These are phyloP conservation scores for Mechanitis mazaeus DNA, from an alignment of 2,888 invertebrate genomes.

Conservation along the genomic window DNA sequence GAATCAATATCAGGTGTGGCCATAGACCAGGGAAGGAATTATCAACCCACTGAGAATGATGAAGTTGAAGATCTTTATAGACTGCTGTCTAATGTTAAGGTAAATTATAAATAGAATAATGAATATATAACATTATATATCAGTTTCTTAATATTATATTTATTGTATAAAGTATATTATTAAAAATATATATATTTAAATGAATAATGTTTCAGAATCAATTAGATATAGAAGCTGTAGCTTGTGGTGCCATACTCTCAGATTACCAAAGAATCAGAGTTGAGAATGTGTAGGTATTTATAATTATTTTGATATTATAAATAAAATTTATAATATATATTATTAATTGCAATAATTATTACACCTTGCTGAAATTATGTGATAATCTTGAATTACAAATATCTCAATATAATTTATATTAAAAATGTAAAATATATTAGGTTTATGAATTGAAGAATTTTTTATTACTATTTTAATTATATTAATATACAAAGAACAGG, in stretches of 20 bases:
- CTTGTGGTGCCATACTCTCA: slow-evolving; percentile 98
- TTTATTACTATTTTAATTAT: no score
- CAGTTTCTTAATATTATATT: background rate
- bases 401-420: no score
- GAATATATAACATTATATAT: no score
- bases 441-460: no score
- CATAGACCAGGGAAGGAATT: slow-evolving; percentile 85
- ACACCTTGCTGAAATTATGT: background rate
- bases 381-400: no score
- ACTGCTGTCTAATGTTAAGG: slow-evolving; percentile 86
- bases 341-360: background rate
- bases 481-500: no score
- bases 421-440: no score
- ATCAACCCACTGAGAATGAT: slow-evolving; percentile 88
- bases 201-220: slow-evolving; percentile 74
- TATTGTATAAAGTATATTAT: background rate
- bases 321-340: no score
- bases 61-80: slow-evolving; percentile 98
- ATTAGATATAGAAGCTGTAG: slow-evolving; percentile 91
- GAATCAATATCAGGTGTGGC: slow-evolving; percentile 90
- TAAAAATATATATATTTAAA: slow-evolving; percentile 6
- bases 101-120: slow-evolving; percentile 37
- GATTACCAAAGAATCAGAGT: slow-evolving; percentile 98
- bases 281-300: slow-evolving; percentile 93
- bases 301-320: slow-evolving; percentile 2